Evolutionary conservation across 2,113 vertebrate genomes (phyloP), one percentile per base, ranked within the genome.

Genomic region (Herpetotheres cachinnans): DNA sequence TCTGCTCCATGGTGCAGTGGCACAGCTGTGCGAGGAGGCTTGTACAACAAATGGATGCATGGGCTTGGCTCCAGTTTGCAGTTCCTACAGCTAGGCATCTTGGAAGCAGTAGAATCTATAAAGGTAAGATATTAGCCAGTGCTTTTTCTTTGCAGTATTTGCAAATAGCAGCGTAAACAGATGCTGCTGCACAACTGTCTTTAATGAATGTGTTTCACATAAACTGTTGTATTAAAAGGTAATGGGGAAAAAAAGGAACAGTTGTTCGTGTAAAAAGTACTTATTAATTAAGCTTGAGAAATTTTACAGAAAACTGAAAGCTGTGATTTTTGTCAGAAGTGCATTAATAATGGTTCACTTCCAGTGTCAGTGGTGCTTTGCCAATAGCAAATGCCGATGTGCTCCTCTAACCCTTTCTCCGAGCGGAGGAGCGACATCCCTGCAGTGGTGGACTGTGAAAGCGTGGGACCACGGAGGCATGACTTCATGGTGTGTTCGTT

Each of bases 341-440:
- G 19, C 2, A 4, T 3, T 38, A 13, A 36, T 42, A 17, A 9
- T 2, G 67, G 46, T 47, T 81, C 30, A 0, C 4, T 3, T 9
- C 40, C 69, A 0, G 36, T 1, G 66, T 17, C 0, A 3, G 25
- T 0, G 18, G 6, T 5, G 58, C 54, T 56, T 14, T 21, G 66
- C 71, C 18, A 32, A 9, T 3, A 9, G 66, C 69, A 8, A 13
- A 7, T 0, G 12, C 12, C 0, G 3, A 1, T 0, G 21, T 1
- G 55, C 55, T 26, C 27, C 89, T 36, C 42, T 3, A 4, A 4
- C 2, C 11, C 42, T 25, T 5, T 15, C 52, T 18, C 29, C 0
- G 19, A 11, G 3, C 0, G 6, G 21, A 5, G 36, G 27, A 49
- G 6, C 4, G 80, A 7, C 38, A 0, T 2, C 50, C 61, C 69